Conservation (phyloP, 2,797 vertebrate genomes). For the Pagetopsis macropterus region DNA sequence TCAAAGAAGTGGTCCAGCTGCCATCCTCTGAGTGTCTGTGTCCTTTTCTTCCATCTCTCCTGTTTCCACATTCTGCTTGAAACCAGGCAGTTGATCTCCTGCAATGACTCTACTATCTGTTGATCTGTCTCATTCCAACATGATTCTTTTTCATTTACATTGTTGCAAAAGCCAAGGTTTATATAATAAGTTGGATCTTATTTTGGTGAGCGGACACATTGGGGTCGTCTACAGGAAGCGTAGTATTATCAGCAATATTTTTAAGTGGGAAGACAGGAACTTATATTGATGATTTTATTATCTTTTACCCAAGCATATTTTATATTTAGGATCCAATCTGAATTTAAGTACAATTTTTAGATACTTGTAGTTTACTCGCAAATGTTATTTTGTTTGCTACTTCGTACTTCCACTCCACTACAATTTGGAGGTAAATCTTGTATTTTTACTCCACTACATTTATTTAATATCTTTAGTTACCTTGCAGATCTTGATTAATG, state of each 20-base stretch:
- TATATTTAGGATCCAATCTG: not conserved
- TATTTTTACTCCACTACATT: no score
- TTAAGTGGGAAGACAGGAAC: not conserved
- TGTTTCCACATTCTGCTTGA: constrained; percentile 58
- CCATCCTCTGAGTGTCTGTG: constrained; percentile 25
- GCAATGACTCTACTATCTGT: not conserved
- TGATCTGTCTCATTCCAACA: constrained; percentile 1
- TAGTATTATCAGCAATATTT: not conserved
- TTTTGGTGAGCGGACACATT: constrained; percentile 1
- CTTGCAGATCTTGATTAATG: no score
- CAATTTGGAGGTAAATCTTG: not conserved
- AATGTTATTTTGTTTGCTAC: no score
- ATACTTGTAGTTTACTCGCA: no score
- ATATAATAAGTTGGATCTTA: not conserved
- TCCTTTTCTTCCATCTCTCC: constrained; percentile 35
- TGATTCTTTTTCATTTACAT: not conserved
- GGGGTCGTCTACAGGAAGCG: not conserved
- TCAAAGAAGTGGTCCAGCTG: constrained; percentile 59
- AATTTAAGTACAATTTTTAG: no score
- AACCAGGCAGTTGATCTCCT: constrained; percentile 43
- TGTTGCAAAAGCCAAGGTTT: not conserved
- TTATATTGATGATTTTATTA: not conserved
- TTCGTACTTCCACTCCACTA: not conserved
- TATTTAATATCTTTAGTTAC: no score
- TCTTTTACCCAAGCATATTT: not conserved